Conservation (phyloP, 2,888 invertebrate species). For the Eudemis profundana region DNA sequence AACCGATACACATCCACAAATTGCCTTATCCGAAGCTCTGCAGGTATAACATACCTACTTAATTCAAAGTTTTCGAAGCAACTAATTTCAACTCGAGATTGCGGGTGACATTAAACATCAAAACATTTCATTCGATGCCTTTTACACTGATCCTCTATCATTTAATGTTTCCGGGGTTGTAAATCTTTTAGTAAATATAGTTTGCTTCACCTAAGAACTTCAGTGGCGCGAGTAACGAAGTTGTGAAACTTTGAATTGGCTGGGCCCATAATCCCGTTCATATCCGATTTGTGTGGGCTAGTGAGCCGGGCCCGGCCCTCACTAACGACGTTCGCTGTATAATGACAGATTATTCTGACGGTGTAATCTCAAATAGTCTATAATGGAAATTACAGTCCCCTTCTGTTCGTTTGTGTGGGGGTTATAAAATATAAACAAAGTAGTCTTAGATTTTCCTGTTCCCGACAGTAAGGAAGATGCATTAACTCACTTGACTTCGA, state of each 20-base stretch:
- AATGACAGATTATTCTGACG: conserved; percentile 21
- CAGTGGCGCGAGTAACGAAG: conserved; percentile 78
- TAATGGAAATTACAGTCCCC: conserved; percentile 1
- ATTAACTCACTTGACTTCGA: too few relatives aligned
- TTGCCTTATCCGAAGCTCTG: too few relatives aligned
- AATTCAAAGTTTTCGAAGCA: not conserved
- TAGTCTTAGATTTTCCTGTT: too few relatives aligned
- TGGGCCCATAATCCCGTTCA: conserved; percentile 44
- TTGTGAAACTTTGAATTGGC: conserved; percentile 79
- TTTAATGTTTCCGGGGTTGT: conserved; percentile 15
- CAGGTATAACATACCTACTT: not conserved
- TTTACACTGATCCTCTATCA: conserved; percentile 1
- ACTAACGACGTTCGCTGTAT: conserved; percentile 19
- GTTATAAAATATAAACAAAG: too few relatives aligned
- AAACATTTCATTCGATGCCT: not conserved
- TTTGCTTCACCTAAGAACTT: conserved; percentile 69
- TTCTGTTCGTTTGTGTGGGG: not conserved
- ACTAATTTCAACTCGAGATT: not conserved
- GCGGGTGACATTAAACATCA: conserved; percentile 4
- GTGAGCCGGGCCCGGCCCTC: conserved; percentile 12
- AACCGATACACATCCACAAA: too few relatives aligned
- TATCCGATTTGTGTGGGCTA: conserved; percentile 42
- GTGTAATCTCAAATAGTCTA: conserved; percentile 15
- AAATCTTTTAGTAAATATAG: conserved; percentile 48
- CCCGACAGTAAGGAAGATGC: too few relatives aligned